A percentile compares a stretch with the other conserved stretches of the same genome.
phyloP scores from a whole-genome alignment of 1,140 invertebrate species.

The Sycophaga agraensis region DNA sequence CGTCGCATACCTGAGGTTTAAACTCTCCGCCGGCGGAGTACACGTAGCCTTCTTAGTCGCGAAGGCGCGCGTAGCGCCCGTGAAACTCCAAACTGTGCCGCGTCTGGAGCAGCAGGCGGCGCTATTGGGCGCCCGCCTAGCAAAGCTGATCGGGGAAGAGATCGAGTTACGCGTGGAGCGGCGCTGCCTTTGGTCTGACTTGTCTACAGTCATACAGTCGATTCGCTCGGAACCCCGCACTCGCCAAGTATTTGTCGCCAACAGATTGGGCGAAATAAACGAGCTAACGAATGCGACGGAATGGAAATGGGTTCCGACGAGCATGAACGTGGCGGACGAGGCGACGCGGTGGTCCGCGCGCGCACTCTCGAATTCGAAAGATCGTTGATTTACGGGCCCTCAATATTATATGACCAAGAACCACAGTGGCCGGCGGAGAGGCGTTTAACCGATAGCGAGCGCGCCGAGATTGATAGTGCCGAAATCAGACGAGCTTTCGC shows the following conservation, averaged over 20 bases:
- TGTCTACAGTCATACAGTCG: constrained; percentile 39
- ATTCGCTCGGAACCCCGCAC: constrained; percentile 28
- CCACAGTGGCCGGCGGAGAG: too few species aligned
- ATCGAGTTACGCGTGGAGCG: background rate
- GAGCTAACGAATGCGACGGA: background rate
- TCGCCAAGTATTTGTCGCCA: constrained; percentile 26
- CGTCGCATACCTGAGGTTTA: background rate
- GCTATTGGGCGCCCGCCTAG: constrained; percentile 27
- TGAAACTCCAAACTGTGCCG: constrained; percentile 41
- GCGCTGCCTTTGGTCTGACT: constrained; percentile 41
- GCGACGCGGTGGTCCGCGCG: background rate
- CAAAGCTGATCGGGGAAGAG: background rate
- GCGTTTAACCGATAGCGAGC: too few species aligned
- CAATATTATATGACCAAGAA: background rate
- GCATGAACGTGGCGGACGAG: background rate
- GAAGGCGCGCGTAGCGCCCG: constrained; percentile 40
- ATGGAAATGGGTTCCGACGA: constrained; percentile 2
- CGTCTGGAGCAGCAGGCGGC: constrained; percentile 46
- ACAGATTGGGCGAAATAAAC: background rate
- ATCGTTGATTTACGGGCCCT: background rate
- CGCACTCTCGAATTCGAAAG: fast-evolving
- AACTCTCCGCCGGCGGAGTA: background rate
- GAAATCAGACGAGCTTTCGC: too few species aligned
- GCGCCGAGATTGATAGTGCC: too few species aligned
- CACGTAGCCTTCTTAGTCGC: background rate